Percentiles rank a stretch among this genome's conserved stretches.
Evolutionary conservation across 2,888 invertebrate genomes (phyloP).

Genomic region (Steromphala cineraria): DNA sequence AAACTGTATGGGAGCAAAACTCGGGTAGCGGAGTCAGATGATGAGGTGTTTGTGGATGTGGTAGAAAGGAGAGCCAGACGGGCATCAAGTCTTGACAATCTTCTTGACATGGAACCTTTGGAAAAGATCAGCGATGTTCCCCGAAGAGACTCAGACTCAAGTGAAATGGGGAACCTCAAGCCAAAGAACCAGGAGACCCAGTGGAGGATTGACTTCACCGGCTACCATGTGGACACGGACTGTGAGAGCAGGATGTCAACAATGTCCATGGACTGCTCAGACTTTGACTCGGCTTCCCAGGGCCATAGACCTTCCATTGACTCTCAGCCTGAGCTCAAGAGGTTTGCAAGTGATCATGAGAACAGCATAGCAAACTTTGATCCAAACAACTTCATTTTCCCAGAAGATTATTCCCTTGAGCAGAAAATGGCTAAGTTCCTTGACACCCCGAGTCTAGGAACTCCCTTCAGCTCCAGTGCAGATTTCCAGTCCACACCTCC

Average conservation of each 20-base stretch:
- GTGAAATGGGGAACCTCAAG: constrained; percentile 33
- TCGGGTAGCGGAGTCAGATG: neutral
- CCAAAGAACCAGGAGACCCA: constrained; percentile 41
- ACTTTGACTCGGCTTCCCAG: neutral
- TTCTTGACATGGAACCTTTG: neutral
- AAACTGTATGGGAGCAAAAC: neutral
- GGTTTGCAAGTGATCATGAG: neutral
- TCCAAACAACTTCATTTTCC: constrained; percentile 27
- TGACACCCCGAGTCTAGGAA: constrained; percentile 33
- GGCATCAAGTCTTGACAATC: neutral
- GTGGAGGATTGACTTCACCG: constrained; percentile 65
- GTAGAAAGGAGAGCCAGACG: neutral
- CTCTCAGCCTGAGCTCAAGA: constrained; percentile 18
- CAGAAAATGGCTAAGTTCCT: constrained; percentile 31
- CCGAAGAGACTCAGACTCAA: constrained; percentile 20
- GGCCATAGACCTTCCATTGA: constrained; percentile 4
- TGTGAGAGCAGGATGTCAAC: constrained; percentile 35
- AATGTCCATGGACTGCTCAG: constrained; percentile 13
- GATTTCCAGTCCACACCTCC: constrained; percentile 65
- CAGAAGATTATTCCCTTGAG: constrained; percentile 25
- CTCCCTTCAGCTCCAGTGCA: constrained; percentile 54
- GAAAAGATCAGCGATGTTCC: neutral
- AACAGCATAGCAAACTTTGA: neutral
- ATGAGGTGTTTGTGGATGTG: constrained; percentile 17
- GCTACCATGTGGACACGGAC: constrained; percentile 61